Conservation (phyloP, 92 coral and sea anemone genomes). For the Pocillopora grandis region DNA sequence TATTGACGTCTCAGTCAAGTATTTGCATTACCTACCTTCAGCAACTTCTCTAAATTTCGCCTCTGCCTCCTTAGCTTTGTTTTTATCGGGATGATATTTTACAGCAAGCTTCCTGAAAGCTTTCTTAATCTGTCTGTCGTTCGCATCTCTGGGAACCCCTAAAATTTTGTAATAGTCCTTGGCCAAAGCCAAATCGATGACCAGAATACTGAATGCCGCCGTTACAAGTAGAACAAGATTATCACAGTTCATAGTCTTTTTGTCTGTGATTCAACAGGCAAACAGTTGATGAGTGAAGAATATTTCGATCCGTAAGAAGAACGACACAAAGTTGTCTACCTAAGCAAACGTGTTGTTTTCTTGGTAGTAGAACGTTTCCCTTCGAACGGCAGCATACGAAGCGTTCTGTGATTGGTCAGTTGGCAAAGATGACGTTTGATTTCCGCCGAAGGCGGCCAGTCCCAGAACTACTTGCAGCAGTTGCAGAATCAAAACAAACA, state of each 20-base stretch:
- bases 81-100: conserved; percentile 97
- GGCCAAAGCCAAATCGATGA: conserved; percentile 81
- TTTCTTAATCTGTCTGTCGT: conserved; percentile 92
- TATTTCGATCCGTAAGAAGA: too few species aligned
- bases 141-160: conserved; percentile 90
- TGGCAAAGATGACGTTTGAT: conserved; percentile 7
- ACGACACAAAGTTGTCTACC: neutral
- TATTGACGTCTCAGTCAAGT: neutral
- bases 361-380: conserved; percentile 9
- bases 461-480: conserved; percentile 32
- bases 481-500: conserved; percentile 66
- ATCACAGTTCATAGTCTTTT: conserved; percentile 81
- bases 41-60: conserved; percentile 92
- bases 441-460: neutral
- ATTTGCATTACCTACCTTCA: conserved; percentile 76
- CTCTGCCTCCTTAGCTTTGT: conserved; percentile 92
- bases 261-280: neutral
- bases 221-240: conserved; percentile 82
- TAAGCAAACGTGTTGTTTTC: neutral
- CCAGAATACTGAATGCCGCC: conserved; percentile 83
- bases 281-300: neutral
- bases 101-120: conserved; percentile 94
- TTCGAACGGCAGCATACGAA: conserved; percentile 56
- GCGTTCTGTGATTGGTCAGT: conserved; percentile 73
- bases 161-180: conserved; percentile 96